Evolutionary conservation across 2,797 vertebrate species (phyloP).

Genomic region (Oryzias dopingdopingensis): DNA sequence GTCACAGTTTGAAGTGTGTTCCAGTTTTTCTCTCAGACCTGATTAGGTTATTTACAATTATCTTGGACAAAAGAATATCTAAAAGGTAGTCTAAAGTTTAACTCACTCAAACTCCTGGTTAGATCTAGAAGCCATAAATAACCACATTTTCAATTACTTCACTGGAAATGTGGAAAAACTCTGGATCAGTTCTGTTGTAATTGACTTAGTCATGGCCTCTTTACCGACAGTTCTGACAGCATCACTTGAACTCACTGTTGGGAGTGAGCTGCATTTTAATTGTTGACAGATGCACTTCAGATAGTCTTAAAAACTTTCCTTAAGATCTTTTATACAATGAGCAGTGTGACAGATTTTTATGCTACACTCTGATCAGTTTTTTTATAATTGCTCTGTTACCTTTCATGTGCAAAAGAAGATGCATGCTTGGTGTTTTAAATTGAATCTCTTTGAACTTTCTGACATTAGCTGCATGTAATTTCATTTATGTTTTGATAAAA

Average conservation of each 20-base stretch:
- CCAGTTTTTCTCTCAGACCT: not conserved
- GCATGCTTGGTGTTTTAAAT: slow-evolving; percentile 15
- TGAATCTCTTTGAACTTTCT: too few relatives aligned
- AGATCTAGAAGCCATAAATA: not conserved
- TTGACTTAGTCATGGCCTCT: slow-evolving; percentile 43
- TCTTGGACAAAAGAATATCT: not conserved
- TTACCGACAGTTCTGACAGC: slow-evolving; percentile 35
- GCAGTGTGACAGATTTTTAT: not conserved
- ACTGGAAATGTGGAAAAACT: too few relatives aligned
- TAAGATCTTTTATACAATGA: too few relatives aligned
- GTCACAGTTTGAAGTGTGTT: not conserved
- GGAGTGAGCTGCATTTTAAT: too few relatives aligned
- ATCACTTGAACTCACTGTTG: too few relatives aligned
- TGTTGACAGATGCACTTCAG: too few relatives aligned
- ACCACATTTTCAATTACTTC: slow-evolving; percentile 2
- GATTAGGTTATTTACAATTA: not conserved
- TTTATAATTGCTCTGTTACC: not conserved
- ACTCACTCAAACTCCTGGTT: not conserved
- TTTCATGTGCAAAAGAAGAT: not conserved
- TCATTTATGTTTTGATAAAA: too few relatives aligned
- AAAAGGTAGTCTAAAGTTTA: not conserved
- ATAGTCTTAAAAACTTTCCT: too few relatives aligned
- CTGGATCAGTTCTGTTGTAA: slow-evolving; percentile 24
- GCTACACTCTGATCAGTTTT: too few relatives aligned
- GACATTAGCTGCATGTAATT: slow-evolving; percentile 16